These are phyloP conservation scores for Picus viridis DNA, from an alignment of 2,797 vertebrate genomes.

Conservation along the genomic window DNA sequence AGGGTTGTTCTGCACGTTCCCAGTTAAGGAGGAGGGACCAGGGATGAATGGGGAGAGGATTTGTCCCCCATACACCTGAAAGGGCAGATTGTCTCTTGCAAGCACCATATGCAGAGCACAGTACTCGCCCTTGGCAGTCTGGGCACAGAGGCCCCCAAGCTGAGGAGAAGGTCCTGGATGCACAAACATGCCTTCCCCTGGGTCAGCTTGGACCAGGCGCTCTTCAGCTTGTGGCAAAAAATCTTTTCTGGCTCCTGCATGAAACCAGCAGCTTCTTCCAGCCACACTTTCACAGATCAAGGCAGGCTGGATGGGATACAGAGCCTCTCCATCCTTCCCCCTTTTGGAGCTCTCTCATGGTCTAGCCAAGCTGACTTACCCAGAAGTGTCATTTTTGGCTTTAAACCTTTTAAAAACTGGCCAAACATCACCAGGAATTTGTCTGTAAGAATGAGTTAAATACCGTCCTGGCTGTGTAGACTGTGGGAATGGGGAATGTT, in stretches of 20 bases:
- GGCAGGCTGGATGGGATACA: neutral
- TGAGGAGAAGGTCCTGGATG: neutral
- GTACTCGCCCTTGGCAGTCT: neutral
- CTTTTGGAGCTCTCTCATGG: neutral
- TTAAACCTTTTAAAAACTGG: neutral
- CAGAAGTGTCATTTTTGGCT: neutral
- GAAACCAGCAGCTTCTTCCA: constrained; percentile 29
- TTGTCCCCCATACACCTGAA: accelerated
- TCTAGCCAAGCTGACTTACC: neutral
- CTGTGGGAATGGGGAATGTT: neutral
- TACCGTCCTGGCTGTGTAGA: neutral
- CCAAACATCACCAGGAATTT: neutral
- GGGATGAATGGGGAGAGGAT: neutral
- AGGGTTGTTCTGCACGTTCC: neutral
- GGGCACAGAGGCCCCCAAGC: neutral
- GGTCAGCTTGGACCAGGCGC: neutral
- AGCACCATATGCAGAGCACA: neutral
- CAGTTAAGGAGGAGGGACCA: neutral
- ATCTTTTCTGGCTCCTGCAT: constrained; percentile 40
- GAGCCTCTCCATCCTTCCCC: neutral
- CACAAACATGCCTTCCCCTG: accelerated
- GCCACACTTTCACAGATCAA: neutral
- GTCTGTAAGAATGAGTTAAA: neutral
- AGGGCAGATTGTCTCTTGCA: neutral
- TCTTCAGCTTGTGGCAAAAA: constrained; percentile 13